Conservation (phyloP, 2,888 invertebrate species). For the Podabrus alpinus region DNA sequence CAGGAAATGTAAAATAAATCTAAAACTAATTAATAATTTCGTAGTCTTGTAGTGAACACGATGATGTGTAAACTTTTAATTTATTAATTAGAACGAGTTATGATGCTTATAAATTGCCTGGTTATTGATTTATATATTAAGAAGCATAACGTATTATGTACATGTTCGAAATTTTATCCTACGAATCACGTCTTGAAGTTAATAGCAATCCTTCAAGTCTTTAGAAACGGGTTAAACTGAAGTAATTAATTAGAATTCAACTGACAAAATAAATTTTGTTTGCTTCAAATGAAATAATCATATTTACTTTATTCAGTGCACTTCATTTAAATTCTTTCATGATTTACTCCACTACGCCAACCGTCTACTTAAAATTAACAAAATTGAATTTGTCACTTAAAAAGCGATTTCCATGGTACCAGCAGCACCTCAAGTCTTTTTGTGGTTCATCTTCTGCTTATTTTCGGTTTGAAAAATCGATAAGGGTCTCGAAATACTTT, state of each 20-base stretch:
- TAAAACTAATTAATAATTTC: not conserved
- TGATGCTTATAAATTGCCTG: not conserved
- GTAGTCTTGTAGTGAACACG: not conserved
- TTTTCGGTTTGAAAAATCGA: not conserved
- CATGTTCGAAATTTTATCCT: not conserved
- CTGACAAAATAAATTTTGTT: not conserved
- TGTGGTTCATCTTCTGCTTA: not conserved
- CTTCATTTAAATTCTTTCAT: not conserved
- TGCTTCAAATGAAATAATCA: constrained; percentile 4
- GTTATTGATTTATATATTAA: not conserved
- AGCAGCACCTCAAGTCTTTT: not conserved
- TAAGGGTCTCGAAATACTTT: not conserved
- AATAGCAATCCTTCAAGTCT: not conserved
- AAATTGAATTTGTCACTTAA: not conserved
- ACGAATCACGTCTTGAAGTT: not conserved
- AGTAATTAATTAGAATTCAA: constrained; percentile 14
- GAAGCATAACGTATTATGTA: not conserved
- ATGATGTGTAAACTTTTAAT: not conserved
- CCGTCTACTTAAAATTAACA: not conserved
- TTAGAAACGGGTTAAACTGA: not conserved
- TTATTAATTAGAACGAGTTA: not conserved
- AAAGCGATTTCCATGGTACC: not conserved
- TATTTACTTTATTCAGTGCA: constrained; percentile 3
- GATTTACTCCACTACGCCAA: not conserved
- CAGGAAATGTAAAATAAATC: not conserved